phyloP scores from a whole-genome alignment of 2,113 vertebrate genomes.

The Tachysurus fulvidraco region DNA sequence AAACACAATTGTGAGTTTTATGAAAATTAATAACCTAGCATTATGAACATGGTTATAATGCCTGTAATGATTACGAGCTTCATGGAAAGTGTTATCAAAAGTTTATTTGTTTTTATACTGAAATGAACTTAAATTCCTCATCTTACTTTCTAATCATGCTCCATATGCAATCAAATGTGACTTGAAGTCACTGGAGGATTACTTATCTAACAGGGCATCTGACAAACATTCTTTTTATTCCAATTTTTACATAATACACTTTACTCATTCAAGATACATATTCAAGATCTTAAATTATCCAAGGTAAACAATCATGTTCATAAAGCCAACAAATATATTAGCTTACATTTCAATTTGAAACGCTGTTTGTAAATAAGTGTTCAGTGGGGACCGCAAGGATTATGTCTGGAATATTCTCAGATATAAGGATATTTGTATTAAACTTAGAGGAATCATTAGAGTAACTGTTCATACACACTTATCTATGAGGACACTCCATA shows the following conservation, averaged over 20 bases:
- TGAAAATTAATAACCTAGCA: neutral
- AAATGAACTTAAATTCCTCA: neutral
- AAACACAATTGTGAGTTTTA: neutral
- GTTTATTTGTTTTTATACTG: neutral
- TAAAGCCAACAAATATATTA: neutral
- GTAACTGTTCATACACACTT: slow-evolving; percentile 20
- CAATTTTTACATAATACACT: neutral
- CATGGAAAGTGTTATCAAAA: neutral
- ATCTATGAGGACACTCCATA: slow-evolving; percentile 3
- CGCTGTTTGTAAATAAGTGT: neutral
- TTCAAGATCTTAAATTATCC: neutral
- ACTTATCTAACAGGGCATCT: neutral
- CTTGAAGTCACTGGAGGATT: neutral
- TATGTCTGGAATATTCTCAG: neutral
- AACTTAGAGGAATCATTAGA: neutral
- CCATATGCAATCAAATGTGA: neutral
- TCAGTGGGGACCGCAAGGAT: neutral
- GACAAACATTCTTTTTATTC: neutral
- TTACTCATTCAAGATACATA: slow-evolving; percentile 22
- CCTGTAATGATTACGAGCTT: neutral
- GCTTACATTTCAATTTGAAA: neutral
- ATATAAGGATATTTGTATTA: neutral
- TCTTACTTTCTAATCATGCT: neutral
- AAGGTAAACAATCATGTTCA: neutral
- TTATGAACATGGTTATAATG: neutral